Evolutionary conservation across 2,113 vertebrate genomes (phyloP).

Genomic region (Naja naja): DNA sequence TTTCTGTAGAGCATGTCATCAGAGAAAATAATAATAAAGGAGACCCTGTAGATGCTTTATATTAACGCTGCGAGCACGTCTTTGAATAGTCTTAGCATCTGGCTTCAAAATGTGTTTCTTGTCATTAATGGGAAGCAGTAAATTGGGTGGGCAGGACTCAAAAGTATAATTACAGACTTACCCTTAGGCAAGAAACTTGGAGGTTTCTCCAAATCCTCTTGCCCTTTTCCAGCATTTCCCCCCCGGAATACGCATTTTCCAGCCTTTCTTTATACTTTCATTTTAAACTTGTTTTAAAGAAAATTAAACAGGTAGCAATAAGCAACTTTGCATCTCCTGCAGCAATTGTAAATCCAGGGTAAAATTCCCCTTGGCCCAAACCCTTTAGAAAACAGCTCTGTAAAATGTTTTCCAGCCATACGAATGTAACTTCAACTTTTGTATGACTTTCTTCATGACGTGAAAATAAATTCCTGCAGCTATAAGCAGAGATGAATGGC

Average conservation of each 20-base stretch:
- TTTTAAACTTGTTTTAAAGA: not conserved
- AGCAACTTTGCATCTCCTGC: not conserved
- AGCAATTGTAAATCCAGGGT: not conserved
- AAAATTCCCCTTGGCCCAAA: not conserved
- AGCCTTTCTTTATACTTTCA: not conserved
- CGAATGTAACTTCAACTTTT: not conserved
- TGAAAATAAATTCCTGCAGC: conserved; percentile 9
- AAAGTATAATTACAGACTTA: not conserved
- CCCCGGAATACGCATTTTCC: not conserved
- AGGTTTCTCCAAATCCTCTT: not conserved
- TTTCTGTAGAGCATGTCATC: not conserved
- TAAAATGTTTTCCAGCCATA: not conserved
- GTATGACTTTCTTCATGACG: not conserved
- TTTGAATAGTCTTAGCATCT: too few relatives aligned
- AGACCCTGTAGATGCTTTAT: not conserved
- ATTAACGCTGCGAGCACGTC: not conserved
- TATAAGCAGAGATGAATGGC: conserved; percentile 16
- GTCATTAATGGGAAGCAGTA: not conserved
- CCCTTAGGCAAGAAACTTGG: not conserved
- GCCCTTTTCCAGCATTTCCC: not conserved
- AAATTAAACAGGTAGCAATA: not conserved
- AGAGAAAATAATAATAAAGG: not conserved
- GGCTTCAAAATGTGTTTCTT: not conserved
- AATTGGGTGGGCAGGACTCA: not conserved
- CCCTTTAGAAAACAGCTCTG: not conserved